Percentiles rank a stretch among this genome's conserved stretches.
Evolutionary conservation across 2,797 vertebrate genomes (phyloP).

Genomic region (Danio jaintianensis): DNA sequence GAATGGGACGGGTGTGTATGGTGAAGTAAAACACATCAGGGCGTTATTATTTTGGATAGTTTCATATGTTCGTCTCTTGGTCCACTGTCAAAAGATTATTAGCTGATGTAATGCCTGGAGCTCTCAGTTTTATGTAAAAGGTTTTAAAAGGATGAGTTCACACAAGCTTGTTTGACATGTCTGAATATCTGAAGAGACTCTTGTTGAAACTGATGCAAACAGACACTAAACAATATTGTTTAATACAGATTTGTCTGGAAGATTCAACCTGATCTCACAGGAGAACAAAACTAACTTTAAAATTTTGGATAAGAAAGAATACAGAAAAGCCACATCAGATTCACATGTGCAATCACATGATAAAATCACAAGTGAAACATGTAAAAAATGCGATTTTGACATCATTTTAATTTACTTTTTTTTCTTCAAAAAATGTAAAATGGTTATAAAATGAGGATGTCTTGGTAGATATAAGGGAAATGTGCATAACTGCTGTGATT

Average conservation of each 20-base stretch:
- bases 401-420: too few species aligned
- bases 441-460: too few species aligned
- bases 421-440: too few species aligned
- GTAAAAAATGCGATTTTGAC: too few species aligned
- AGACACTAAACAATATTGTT: background rate
- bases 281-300: too few species aligned
- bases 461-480: too few species aligned
- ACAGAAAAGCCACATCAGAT: too few species aligned
- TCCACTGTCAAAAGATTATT: background rate
- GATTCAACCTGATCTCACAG: too few species aligned
- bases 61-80: background rate
- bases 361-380: too few species aligned
- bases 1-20: background rate
- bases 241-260: background rate
- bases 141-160: background rate
- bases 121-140: slow-evolving; percentile 18
- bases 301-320: too few species aligned
- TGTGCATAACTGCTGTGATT: background rate
- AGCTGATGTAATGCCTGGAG: background rate
- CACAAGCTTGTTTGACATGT: slow-evolving; percentile 2
- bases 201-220: background rate
- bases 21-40: background rate
- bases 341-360: too few species aligned
- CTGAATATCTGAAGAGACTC: background rate
- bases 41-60: background rate